phyloP scores from a whole-genome alignment of 2,797 vertebrate species.

The Neomorphus geoffroyi region DNA sequence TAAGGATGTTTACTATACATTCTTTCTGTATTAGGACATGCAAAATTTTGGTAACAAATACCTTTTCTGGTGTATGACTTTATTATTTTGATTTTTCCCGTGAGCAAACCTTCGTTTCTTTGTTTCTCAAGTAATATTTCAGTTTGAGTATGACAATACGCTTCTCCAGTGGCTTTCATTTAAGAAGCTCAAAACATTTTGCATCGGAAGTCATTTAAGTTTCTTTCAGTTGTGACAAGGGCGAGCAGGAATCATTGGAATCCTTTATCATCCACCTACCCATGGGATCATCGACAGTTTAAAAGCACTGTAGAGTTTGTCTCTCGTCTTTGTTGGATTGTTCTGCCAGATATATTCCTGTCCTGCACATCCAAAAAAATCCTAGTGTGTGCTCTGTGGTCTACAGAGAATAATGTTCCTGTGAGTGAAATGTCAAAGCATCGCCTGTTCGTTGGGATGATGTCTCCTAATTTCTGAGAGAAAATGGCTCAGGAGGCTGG shows the following conservation, averaged over 20 bases:
- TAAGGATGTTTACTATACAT: slow-evolving; percentile 53
- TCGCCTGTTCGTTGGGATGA: background rate
- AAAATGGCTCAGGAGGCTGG: background rate
- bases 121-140: background rate
- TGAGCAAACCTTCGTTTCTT: background rate
- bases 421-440: background rate
- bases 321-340: background rate
- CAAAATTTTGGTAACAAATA: background rate
- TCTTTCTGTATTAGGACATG: background rate
- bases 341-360: background rate
- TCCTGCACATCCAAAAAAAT: background rate
- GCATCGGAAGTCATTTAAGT: slow-evolving; percentile 17
- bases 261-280: background rate
- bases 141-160: background rate
- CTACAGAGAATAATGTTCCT: background rate
- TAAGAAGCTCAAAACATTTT: background rate
- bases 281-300: background rate
- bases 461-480: background rate
- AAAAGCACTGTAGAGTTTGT: background rate
- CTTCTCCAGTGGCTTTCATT: background rate
- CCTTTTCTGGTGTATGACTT: background rate
- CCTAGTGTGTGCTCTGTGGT: background rate
- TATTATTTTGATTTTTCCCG: background rate
- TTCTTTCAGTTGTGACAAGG: background rate
- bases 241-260: background rate